Percentiles rank a stretch among this genome's conserved stretches.
phyloP scores from a whole-genome alignment of 92 coral and sea anemone species.

The Phenganax stokvisi region DNA sequence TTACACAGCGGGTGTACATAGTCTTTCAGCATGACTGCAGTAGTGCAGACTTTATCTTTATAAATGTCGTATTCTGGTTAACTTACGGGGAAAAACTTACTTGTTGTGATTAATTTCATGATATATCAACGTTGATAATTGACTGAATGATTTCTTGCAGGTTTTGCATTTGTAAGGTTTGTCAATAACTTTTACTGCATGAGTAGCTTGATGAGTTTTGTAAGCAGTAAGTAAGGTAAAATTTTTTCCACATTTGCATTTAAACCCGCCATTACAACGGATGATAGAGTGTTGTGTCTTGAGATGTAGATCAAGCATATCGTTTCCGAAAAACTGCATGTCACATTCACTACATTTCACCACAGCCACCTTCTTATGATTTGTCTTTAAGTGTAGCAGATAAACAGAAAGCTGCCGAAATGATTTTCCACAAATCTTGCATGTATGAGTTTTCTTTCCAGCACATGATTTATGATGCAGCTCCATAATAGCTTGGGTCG shows the following conservation, averaged over 20 bases:
- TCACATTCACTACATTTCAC: neutral
- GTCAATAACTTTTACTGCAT: neutral
- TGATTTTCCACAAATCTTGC: constrained; percentile 12
- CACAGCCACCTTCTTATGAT: neutral
- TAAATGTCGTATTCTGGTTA: too few relatives aligned
- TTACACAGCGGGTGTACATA: too few relatives aligned
- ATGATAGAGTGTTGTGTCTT: neutral
- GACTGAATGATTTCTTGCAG: constrained; percentile 10
- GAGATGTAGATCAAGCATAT: neutral
- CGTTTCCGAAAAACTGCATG: neutral
- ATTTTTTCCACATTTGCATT: neutral
- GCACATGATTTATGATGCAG: neutral
- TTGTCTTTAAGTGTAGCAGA: neutral
- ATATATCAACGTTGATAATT: constrained; percentile 1
- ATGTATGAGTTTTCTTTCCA: neutral
- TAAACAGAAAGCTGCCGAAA: constrained; percentile 6
- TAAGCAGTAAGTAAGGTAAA: neutral
- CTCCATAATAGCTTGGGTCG: neutral
- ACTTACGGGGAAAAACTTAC: too few relatives aligned
- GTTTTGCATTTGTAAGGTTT: constrained; percentile 11
- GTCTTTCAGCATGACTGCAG: too few relatives aligned
- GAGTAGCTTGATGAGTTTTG: neutral
- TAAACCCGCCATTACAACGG: neutral
- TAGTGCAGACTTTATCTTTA: too few relatives aligned
- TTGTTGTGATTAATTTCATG: constrained; percentile 5